Base-by-base conservation (phyloP, 92 coral and sea anemone genomes). In the Umimayanthus chanpuru region DNA sequence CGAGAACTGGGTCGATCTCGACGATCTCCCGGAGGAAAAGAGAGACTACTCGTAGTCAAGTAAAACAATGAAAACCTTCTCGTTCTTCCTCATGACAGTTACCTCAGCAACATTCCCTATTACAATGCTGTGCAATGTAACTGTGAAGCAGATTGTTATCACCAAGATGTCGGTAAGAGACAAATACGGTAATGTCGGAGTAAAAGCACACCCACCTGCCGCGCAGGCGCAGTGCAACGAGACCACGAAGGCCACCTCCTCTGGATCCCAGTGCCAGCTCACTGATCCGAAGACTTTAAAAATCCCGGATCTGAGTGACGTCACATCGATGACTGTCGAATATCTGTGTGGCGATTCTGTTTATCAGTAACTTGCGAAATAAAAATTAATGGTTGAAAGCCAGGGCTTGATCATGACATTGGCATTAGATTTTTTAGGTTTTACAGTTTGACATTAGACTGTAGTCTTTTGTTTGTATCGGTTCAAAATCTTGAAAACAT, bases 121-220 rank as follows among this genome's bases (percentile, higher is more conserved):
- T 18, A 41, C 87, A 28, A 70, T 83, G 87, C 28, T 67, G 29
- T 83, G 87, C 66, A 49, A 47, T 44, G 76, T 40, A 2, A 20
- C 77, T 28, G 87, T 39, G 23, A 44, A 83, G 77, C 65, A 83
- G 28, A 83, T 83, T 3, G 2, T 68, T 68, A 26, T 83, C 76
- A 73, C 30, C 8, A 70, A 83, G 78, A 70, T 83, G 87, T 43
- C 50, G 10, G 39, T 83, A 21, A 83, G 26, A 20, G 87, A 83
- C 78, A 83, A 83, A 49, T 83, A 68, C 30, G 87, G 87, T 44
- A 83, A 83, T 28, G 87, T 83, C 68, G 87, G 87, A 16, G 55
- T 36, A 36, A 83, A 83, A 39, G n/a, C 66, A 6, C 23, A 83
- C 3, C 78, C 87, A 7, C 11, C 44, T 28, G 87, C 67, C 1